These are phyloP conservation scores for Microctonus brassicae DNA, from an alignment of 2,888 invertebrate genomes.

Conservation along the genomic window DNA sequence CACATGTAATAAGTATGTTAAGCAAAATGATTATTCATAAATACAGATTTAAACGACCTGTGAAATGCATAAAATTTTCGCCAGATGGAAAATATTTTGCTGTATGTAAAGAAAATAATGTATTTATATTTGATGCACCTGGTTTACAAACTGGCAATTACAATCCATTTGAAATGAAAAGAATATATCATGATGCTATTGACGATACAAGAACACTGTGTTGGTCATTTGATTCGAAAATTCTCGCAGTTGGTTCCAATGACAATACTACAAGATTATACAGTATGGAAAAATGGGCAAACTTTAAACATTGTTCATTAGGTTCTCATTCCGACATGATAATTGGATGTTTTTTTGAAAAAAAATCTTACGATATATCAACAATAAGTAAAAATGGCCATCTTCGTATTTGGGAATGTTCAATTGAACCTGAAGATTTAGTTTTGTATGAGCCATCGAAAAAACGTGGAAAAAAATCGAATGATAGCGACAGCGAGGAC, in stretches of 20 bases:
- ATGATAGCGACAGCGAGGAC: constrained; percentile 74
- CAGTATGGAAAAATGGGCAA: constrained; percentile 79
- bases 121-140: constrained; percentile 89
- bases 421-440: constrained; percentile 79
- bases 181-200: constrained; percentile 84
- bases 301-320: constrained; percentile 82
- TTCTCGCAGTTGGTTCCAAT: constrained; percentile 90
- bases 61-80: constrained; percentile 88
- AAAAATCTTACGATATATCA: constrained; percentile 82
- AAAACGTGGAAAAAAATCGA: constrained; percentile 59
- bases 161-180: constrained; percentile 88
- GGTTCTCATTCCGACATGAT: constrained; percentile 89
- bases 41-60: constrained; percentile 84
- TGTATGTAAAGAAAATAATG: constrained; percentile 87
- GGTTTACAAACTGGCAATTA: constrained; percentile 84
- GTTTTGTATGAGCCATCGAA: constrained; percentile 72
- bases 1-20: constrained; percentile 86
- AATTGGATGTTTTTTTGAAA: constrained; percentile 90
- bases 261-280: constrained; percentile 91
- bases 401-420: constrained; percentile 89
- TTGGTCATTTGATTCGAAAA: constrained; percentile 93
- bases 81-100: constrained; percentile 95
- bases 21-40: constrained; percentile 87
- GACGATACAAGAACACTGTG: constrained; percentile 89
- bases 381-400: constrained; percentile 89